Base-by-base conservation (phyloP, 2,888 invertebrate genomes). In the Tanytarsus gracilentus region DNA sequence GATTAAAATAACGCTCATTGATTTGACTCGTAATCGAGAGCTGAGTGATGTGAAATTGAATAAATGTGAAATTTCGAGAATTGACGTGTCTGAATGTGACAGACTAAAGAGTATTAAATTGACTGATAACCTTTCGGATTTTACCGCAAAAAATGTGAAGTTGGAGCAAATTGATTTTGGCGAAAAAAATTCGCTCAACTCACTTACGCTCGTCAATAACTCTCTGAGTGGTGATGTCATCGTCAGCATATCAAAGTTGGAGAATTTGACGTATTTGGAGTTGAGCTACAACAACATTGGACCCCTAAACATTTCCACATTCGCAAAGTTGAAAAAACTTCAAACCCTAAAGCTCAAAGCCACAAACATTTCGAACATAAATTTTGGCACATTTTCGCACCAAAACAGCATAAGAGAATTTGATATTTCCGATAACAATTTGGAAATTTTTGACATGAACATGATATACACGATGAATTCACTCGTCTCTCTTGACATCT, bases 331-430 rank as follows among this genome's bases (percentile, higher is more conserved):
- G 27, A 71, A 71, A 27, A 66, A 70, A 1, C 63, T 74, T 4
- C 66, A 69, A 3, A 66, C 67, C 30, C 66, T 74, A 1, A 67
- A 67, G n/a, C 50, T 74, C 7, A 67, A 70, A 1, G 64, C 65
- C 2, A 68, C 67, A 5, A 69, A 70, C 16, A 66, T 73, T 3
- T 65, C 62, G 0, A 64, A 66, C 9, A 65, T 74, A 1, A 67
- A 68, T 8, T 74, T 71, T 48, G 73, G 73, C 36, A 73, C 73
- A 69, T 72, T 74, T 64, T 70, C 73, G 14, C 71, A 72, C 62
- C 72, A 73, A 26, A 66, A 18, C 3, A 7, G 14, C 8, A 40
- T 74, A 48, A 67, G 69, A 36, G 69, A 70, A 21, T 67, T 74
- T 1, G 71, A 72, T 63, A 64, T 74, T 16, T 67, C 69, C 16